Evolutionary conservation across 2,888 invertebrate species (phyloP).

Genomic region (Diarsia mendica): DNA sequence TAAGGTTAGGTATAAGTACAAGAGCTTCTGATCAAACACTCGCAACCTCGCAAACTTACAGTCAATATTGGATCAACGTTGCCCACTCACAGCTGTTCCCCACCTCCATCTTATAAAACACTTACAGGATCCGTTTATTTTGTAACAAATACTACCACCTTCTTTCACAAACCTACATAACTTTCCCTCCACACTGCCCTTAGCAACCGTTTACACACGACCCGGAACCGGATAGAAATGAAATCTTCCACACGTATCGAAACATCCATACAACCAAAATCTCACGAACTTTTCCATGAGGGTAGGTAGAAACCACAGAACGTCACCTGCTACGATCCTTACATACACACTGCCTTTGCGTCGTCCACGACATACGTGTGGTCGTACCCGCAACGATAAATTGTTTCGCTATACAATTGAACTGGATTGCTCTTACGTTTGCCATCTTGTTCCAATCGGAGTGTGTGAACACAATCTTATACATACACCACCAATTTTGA

Average conservation of each 20-base stretch:
- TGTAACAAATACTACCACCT: slow-evolving; percentile 13
- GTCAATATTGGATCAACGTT: slow-evolving; percentile 2
- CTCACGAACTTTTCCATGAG: no score
- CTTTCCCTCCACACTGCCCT: neutral
- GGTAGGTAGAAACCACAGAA: no score
- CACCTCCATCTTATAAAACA: neutral
- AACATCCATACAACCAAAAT: no score
- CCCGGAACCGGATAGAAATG: neutral
- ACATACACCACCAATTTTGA: slow-evolving; percentile 32
- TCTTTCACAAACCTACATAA: slow-evolving; percentile 6
- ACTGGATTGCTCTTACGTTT: neutral
- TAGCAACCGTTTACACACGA: slow-evolving; percentile 15
- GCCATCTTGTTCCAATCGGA: neutral
- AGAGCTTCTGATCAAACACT: neutral
- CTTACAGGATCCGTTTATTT: slow-evolving; percentile 26
- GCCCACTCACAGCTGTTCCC: neutral
- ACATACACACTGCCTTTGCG: no score
- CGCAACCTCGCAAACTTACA: slow-evolving; percentile 4
- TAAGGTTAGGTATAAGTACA: neutral
- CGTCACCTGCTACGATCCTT: no score
- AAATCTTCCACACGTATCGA: neutral
- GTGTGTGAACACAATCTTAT: neutral
- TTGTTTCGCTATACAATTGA: neutral
- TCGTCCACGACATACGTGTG: no score
- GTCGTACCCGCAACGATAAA: no score